phyloP scores from a whole-genome alignment of 2,888 invertebrate species.

The Drosophila helvetica region DNA sequence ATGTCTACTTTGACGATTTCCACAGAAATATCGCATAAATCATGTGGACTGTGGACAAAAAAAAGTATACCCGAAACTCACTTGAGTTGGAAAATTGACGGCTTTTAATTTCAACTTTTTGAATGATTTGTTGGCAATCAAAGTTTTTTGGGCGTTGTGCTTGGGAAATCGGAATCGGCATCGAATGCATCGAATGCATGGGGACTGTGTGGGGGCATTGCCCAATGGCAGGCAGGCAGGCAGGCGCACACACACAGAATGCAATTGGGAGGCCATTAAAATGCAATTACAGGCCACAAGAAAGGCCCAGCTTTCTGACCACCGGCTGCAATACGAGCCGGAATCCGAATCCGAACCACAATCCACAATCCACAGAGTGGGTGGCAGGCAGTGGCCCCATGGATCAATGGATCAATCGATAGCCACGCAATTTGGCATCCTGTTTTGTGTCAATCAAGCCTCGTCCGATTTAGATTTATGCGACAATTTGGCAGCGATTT shows the following conservation, averaged over 20 bases:
- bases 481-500: constrained; percentile 54
- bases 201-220: constrained; percentile 34
- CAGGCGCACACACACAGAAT: constrained; percentile 20
- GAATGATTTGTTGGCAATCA: constrained; percentile 62
- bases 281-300: constrained; percentile 62
- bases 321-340: constrained; percentile 10
- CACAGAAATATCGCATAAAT: constrained; percentile 60
- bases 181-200: constrained; percentile 1
- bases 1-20: constrained; percentile 5
- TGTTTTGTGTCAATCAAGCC: constrained; percentile 71
- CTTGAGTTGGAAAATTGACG: constrained; percentile 43
- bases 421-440: constrained; percentile 68
- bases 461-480: constrained; percentile 50
- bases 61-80: constrained; percentile 6
- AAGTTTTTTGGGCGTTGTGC: constrained; percentile 39
- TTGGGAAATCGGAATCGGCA: constrained; percentile 37
- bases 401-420: constrained; percentile 29
- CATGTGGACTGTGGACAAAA: constrained; percentile 11
- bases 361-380: constrained; percentile 18
- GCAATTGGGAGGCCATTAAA: constrained; percentile 71
- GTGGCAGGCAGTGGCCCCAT: constrained; percentile 17
- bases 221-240: constrained; percentile 30
- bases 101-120: constrained; percentile 64
- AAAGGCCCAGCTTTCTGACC: constrained; percentile 8
- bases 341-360: background rate